Base-by-base conservation (phyloP, 2,113 vertebrate species). In the Melanerpes aurifrons region DNA sequence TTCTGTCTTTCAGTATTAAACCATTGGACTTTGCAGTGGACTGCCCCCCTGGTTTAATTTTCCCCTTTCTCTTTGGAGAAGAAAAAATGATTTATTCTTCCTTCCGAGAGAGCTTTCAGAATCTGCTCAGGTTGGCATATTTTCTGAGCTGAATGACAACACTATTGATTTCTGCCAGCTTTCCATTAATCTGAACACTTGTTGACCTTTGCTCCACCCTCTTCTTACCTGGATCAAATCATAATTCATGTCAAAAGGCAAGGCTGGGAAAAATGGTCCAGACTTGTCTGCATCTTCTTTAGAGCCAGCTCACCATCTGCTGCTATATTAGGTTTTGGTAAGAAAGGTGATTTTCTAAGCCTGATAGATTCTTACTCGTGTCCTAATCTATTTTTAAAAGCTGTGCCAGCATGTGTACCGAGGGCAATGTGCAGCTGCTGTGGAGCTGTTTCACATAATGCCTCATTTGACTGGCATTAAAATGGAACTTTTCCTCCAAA, bases 401-500 rank as follows among this genome's bases (percentile, higher is more conserved):
- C 69, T 85, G 14, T 45, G 40, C 47, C 8, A 2, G 11, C 29
- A 16, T 32, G 26, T 47, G 26, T 54, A 40, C 31, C 1, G 14
- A 35, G 26, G 37, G 32, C 76, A 77, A 43, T 3, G 14, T 77
- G 48, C 58, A 67, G 89, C 59, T 56, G 37, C 79, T 92, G 54
- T 56, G 72, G 76, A 86, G n/a, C 1, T 2, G 25, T 81, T 92
- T 95, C 71, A 72, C 58, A 66, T 78, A 91, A 82, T 75, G 18
- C 35, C 22, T 82, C 17, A 9, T 56, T 81, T 75, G 24, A 84
- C 56, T 87, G 53, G 90, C 28, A 90, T 78, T 83, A 64, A 91
- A 94, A 75, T 32, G 21, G 67, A 83, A 26, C 28, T 88, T 89
- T 91, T 83, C 35, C 21, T 81, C 69, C 72, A 91, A 90, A 81